Evolutionary conservation across 2,888 invertebrate species (phyloP), one percentile per base, ranked within the genome.

Genomic region (Drosophila diplacantha): DNA sequence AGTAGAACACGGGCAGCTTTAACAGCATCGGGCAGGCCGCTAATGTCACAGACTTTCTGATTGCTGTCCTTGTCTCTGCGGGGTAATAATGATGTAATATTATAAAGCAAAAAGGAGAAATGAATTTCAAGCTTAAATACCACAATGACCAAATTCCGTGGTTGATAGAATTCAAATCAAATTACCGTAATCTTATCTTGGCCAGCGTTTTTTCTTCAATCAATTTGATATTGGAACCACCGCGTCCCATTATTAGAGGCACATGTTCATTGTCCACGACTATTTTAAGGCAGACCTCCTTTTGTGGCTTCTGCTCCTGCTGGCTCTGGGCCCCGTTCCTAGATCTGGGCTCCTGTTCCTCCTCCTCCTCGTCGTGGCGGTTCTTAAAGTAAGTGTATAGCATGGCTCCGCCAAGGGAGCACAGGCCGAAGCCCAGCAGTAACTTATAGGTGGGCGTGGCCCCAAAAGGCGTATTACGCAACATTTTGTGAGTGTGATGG

Each of bases 181-280:
- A 73, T 72, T 80, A 88, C 85, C 85, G 83, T 76, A 89, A 91
- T 82, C 89, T 87, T 53, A 91, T 90, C 69, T 86, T 85, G 5
- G 96, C 94, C 35, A 92, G 92, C 0, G 94, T 93, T 74, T 91
- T 91, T 54, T 91, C 90, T 86, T 96, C 93, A 66, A 97, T 92
- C 59, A 91, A 90, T 86, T 93, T 93, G 49, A 96, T 92, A 79
- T 92, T 93, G n/a, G 90, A 89, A 7, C 96, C 96, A 75, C 91
- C 92, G 73, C 94, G 91, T 35, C 96, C 94, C 77, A 94, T 93
- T 57, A 94, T 87, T 54, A 91, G 89, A 8, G 93, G 91, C 18
- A 93, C 91, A 78, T 91, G 90, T 56, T 91, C 91, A 76, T 91
- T 92, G 0, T 92, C 90, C 22, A 94, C 90, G 69, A 88, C 87